A percentile compares a stretch with the other conserved stretches of the same genome.
phyloP scores from a whole-genome alignment of 2,797 vertebrate genomes.

The Hippoglossus hippoglossus region DNA sequence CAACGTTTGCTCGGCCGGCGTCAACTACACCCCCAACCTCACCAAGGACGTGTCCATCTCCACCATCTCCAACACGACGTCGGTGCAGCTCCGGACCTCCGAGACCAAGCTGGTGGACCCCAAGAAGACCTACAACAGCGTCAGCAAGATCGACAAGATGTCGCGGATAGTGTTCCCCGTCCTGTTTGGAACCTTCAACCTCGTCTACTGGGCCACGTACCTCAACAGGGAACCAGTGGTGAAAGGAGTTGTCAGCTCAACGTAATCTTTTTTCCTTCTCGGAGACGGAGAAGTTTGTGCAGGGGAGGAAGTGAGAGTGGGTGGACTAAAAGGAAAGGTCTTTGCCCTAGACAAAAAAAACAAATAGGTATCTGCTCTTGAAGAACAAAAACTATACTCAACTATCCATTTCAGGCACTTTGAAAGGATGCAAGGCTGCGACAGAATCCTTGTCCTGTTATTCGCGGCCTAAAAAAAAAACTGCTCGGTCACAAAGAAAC shows the following conservation, averaged over 20 bases:
- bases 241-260: conserved; percentile 87
- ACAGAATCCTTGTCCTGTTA: conserved; percentile 46
- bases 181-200: conserved; percentile 94
- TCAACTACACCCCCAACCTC: conserved; percentile 89
- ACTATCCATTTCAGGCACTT: conserved; percentile 57
- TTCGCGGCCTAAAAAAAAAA: conserved; percentile 46
- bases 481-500: not conserved
- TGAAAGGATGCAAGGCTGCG: conserved; percentile 59
- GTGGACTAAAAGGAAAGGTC: conserved; percentile 26
- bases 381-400: conserved; percentile 60
- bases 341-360: conserved; percentile 33
- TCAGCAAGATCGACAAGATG: conserved; percentile 97
- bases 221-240: conserved; percentile 92
- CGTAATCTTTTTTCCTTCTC: conserved; percentile 71
- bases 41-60: conserved; percentile 89
- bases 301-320: conserved; percentile 5
- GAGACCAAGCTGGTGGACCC: conserved; percentile 88
- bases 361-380: conserved; percentile 49
- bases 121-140: conserved; percentile 97
- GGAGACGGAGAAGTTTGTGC: conserved; percentile 11
- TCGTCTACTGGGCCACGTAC: conserved; percentile 96
- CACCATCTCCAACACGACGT: conserved; percentile 85
- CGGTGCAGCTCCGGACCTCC: conserved; percentile 81
- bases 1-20: conserved; percentile 86
- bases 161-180: conserved; percentile 93